Percentiles rank a stretch among this genome's conserved stretches.
These are phyloP conservation scores for Venustoraphidia nigricollis DNA, from an alignment of 2,888 invertebrate species.

Conservation along the genomic window DNA sequence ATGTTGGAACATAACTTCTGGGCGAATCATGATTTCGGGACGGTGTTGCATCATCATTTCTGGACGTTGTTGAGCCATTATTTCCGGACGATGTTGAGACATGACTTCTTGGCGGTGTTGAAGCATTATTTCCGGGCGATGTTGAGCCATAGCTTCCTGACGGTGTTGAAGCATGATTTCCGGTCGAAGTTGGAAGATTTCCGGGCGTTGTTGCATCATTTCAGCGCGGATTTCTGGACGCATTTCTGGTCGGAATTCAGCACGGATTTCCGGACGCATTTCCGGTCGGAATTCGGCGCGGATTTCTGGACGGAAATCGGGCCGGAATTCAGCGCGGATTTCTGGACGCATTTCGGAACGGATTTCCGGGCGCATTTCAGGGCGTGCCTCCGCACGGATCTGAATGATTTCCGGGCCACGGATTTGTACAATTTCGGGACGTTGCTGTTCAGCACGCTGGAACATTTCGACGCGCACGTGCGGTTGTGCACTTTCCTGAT, in stretches of 20 bases:
- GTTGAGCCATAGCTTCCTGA: constrained; percentile 6
- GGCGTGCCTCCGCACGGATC: constrained; percentile 26
- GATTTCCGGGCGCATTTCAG: constrained; percentile 35
- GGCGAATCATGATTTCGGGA: constrained; percentile 12
- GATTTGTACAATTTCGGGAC: constrained; percentile 8
- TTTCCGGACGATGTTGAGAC: constrained; percentile 11
- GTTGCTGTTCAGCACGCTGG: not conserved
- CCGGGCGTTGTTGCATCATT: constrained; percentile 8
- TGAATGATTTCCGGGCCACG: constrained; percentile 24
- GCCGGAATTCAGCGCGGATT: too few relatives aligned
- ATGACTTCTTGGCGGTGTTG: not conserved
- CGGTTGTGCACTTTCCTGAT: too few relatives aligned
- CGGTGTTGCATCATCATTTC: constrained; percentile 5
- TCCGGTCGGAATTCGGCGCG: too few relatives aligned
- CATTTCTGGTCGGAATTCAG: too few relatives aligned
- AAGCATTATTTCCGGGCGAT: too few relatives aligned
- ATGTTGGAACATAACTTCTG: too few relatives aligned
- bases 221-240: constrained; percentile 17
- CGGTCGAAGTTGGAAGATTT: constrained; percentile 16
- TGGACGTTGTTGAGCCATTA: constrained; percentile 15
- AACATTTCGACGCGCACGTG: not conserved
- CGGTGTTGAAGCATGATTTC: constrained; percentile 32
- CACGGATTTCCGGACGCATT: too few relatives aligned
- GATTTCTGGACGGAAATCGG: too few relatives aligned
- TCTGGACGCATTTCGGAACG: constrained; percentile 30